These are phyloP conservation scores for Brachypodius melanocephalos DNA, from an alignment of 2,113 vertebrate genomes.

Conservation along the genomic window DNA sequence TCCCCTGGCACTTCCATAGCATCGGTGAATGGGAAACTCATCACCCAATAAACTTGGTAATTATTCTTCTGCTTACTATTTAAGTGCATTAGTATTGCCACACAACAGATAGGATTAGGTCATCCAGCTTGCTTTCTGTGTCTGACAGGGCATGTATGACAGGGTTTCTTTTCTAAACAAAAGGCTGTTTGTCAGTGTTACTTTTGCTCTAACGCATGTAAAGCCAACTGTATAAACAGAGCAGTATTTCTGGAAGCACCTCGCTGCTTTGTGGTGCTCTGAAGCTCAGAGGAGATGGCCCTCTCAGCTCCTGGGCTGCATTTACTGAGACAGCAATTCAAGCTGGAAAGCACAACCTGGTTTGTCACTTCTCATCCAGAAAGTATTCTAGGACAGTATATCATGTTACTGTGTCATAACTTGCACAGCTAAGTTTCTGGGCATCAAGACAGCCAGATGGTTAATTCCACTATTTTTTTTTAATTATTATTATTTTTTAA, in stretches of 20 bases:
- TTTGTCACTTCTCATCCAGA: neutral
- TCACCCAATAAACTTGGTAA: neutral
- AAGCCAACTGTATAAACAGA: neutral
- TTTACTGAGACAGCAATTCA: neutral
- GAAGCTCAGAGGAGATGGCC: neutral
- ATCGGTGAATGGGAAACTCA: neutral
- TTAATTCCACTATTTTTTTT: neutral
- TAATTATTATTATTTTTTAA: rapidly evolving
- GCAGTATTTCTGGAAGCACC: neutral
- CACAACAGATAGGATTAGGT: conserved; percentile 44
- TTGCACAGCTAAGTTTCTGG: conserved; percentile 24
- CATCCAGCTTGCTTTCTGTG: conserved; percentile 35
- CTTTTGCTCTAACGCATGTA: neutral
- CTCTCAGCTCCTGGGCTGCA: neutral
- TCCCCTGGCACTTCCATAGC: neutral
- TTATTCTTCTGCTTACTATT: conserved; percentile 35
- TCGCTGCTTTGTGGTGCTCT: neutral
- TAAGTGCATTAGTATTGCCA: conserved; percentile 13
- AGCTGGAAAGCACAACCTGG: neutral
- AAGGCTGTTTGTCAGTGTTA: conserved; percentile 50
- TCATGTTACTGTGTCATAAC: neutral
- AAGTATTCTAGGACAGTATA: neutral
- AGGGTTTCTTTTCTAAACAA: conserved; percentile 49
- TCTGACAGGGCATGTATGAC: neutral
- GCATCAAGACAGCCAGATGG: conserved; percentile 59